Percentiles rank a stretch among this genome's conserved stretches.
phyloP scores from a whole-genome alignment of 2,113 vertebrate species.

The Sphyrna mokarran region DNA sequence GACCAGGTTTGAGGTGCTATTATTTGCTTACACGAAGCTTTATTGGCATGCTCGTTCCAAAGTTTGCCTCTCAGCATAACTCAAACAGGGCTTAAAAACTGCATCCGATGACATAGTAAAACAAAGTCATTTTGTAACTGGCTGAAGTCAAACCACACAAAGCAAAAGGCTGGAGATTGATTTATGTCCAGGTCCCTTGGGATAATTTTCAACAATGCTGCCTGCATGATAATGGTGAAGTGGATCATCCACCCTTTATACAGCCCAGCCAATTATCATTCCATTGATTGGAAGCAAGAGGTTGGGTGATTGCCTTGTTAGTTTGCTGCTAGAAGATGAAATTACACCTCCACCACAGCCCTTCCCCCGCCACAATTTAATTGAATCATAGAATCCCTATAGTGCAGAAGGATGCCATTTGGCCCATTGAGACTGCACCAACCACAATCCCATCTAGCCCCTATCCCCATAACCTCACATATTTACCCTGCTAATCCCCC shows the following conservation, averaged over 20 bases:
- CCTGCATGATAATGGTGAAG: neutral
- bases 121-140: neutral
- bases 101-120: neutral
- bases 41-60: neutral
- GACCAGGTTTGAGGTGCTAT: neutral
- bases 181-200: neutral
- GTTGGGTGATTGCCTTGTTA: neutral
- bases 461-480: no score
- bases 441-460: no score
- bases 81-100: neutral
- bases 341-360: neutral
- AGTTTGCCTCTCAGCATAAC: neutral
- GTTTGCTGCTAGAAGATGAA: neutral
- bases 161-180: neutral
- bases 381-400: no score
- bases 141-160: neutral
- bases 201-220: neutral
- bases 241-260: neutral
- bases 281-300: neutral
- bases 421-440: no score
- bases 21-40: neutral
- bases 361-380: no score
- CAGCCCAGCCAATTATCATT: neutral
- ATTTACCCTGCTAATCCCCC: no score
- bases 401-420: no score